These are phyloP conservation scores for Sesamia nonagrioides DNA, from an alignment of 1,140 invertebrate genomes.

Conservation along the genomic window DNA sequence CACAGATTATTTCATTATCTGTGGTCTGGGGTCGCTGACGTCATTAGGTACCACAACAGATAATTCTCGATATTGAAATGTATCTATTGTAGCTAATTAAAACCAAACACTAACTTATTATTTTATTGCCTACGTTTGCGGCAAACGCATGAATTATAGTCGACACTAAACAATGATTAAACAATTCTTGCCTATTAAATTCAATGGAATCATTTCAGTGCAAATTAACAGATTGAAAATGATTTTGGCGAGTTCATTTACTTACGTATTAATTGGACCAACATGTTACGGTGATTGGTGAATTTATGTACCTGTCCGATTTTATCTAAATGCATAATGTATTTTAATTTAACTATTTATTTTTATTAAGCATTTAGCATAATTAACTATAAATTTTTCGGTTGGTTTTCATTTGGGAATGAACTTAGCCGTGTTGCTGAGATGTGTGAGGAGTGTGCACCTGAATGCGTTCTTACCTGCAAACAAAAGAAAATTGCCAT, in stretches of 20 bases:
- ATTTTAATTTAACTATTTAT: neutral
- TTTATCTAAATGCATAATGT: conserved; percentile 3
- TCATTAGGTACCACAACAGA: conserved; percentile 2
- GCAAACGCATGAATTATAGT: conserved; percentile 42
- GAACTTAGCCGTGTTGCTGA: conserved; percentile 7
- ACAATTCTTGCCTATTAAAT: conserved; percentile 36
- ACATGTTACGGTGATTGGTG: conserved; percentile 3
- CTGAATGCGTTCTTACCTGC: conserved; percentile 2
- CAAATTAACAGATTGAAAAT: conserved; percentile 28
- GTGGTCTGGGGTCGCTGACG: neutral
- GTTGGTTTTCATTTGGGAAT: neutral
- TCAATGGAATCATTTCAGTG: conserved; percentile 37
- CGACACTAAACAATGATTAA: conserved; percentile 47
- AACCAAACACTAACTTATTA: conserved; percentile 45
- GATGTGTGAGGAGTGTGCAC: too few relatives aligned
- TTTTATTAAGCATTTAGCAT: neutral
- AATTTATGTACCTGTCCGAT: conserved; percentile 32
- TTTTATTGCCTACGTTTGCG: conserved; percentile 27
- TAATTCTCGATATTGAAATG: conserved; percentile 33
- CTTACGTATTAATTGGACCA: conserved; percentile 28
- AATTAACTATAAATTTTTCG: neutral
- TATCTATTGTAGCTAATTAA: conserved; percentile 44
- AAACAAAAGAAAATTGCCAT: conserved; percentile 27
- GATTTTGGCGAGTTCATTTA: conserved; percentile 44
- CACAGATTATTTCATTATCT: neutral